Evolutionary conservation across 2,888 invertebrate species (phyloP).

Genomic region (Eucriotettix oculatus): DNA sequence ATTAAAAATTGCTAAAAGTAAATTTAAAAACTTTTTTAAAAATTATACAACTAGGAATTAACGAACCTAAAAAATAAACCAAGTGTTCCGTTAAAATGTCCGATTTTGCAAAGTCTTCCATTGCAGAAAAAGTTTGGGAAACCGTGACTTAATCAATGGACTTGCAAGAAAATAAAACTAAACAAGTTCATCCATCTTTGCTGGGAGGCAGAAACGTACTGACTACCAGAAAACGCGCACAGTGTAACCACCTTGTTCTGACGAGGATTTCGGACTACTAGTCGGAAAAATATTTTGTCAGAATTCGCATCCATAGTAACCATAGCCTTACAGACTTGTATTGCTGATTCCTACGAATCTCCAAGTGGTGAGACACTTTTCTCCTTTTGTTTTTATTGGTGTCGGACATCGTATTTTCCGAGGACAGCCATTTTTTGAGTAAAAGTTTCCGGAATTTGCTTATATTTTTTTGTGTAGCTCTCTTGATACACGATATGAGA

Average conservation of each 20-base stretch:
- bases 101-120: no score
- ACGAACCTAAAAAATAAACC: no score
- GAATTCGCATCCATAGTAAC: no score
- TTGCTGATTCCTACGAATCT: neutral
- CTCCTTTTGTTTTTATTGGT: neutral
- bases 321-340: neutral
- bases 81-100: no score
- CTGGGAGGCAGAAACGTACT: neutral
- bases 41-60: neutral
- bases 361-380: neutral
- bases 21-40: neutral
- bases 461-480: neutral
- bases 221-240: no score
- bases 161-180: neutral
- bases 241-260: no score
- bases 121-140: no score
- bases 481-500: neutral
- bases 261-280: no score
- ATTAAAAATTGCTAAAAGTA: neutral
- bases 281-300: no score
- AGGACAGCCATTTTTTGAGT: neutral
- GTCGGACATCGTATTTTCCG: neutral
- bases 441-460: neutral
- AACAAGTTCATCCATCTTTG: neutral
- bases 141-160: neutral